A percentile compares a stretch with the other conserved stretches of the same genome.
Evolutionary conservation across 2,888 invertebrate species (phyloP).

Genomic region (Drosophila pseudotakahashii): DNA sequence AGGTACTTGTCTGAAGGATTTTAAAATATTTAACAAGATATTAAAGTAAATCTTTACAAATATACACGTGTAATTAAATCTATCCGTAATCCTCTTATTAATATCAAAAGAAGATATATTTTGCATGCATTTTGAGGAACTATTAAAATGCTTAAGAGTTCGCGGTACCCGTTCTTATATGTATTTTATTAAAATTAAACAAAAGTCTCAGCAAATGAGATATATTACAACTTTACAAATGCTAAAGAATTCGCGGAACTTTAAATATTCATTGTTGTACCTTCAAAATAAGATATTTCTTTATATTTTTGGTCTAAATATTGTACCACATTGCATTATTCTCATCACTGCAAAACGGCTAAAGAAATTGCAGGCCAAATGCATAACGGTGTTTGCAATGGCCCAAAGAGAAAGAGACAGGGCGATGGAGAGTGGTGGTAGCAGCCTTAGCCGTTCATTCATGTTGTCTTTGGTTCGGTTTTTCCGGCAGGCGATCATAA

Average conservation of each 20-base stretch:
- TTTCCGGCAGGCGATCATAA: conserved; percentile 61
- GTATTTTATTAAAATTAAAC: too few relatives aligned
- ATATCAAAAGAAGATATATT: too few relatives aligned
- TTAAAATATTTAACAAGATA: too few relatives aligned
- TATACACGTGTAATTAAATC: too few relatives aligned
- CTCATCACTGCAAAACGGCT: conserved; percentile 14
- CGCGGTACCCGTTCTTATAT: background rate
- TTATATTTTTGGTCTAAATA: background rate
- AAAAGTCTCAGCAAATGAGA: too few relatives aligned
- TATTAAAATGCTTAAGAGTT: background rate
- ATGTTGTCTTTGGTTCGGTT: conserved; percentile 44
- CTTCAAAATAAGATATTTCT: too few relatives aligned
- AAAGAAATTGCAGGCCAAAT: conserved; percentile 71
- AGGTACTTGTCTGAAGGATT: background rate
- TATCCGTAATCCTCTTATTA: too few relatives aligned
- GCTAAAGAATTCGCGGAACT: background rate
- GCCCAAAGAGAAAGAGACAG: conserved; percentile 25
- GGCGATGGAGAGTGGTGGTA: conserved; percentile 6
- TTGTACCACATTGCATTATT: background rate
- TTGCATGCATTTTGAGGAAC: too few relatives aligned
- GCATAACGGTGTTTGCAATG: conserved; percentile 71
- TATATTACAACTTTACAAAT: background rate
- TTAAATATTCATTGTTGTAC: too few relatives aligned
- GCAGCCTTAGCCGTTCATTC: conserved; percentile 35
- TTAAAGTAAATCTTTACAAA: too few relatives aligned